Base-by-base conservation (phyloP, 2,888 invertebrate species). In the Scaptomyza caliginosa region DNA sequence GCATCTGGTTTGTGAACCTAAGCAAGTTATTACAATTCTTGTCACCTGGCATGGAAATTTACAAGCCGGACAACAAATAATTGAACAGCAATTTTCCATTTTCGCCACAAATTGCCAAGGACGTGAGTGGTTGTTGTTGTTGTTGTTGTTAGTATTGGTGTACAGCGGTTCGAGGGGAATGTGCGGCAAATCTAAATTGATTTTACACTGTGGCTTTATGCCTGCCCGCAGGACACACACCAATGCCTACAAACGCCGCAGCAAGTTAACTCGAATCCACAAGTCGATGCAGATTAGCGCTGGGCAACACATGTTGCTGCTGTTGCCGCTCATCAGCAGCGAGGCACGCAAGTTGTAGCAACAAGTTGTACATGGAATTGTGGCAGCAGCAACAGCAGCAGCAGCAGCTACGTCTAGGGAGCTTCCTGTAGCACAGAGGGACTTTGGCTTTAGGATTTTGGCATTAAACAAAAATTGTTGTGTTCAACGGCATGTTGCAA, bases 401-500 rank as follows among this genome's bases (percentile, higher is more conserved):
- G 72, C 36, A 38, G 16, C 28, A 30, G 71, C 36, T 32, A 19
- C 38, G n/a, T 39, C 19, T 39, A 32, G 24, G 13, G 32, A 13
- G 13, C 55, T 46, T 51, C 70, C 50, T 51, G 45, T 50, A 23
- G n/a, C 36, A 38, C 30, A 30, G 30, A 30, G 54, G 24, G 23
- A 39, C 10, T 38, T 0, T 32, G 30, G 40, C 21, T 40, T 6
- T 30, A 51, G 34, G 40, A 55, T 54, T 66, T 81, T 72, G 71
- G 71, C 48, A 49, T 64, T 68, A 55, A 56, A 43, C 48, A 59
- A 73, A 75, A 71, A 69, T 70, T n/a, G n/a, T 45, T 75, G 74
- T 88, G 89, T 87, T 88, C 87, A 86, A 88, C 88, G 75, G 84
- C 88, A 88, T 90, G 90, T 90, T 89, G 89, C 89, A 89, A 90